Base-by-base conservation (phyloP, 2,888 invertebrate species). In the Drosophila helvetica region DNA sequence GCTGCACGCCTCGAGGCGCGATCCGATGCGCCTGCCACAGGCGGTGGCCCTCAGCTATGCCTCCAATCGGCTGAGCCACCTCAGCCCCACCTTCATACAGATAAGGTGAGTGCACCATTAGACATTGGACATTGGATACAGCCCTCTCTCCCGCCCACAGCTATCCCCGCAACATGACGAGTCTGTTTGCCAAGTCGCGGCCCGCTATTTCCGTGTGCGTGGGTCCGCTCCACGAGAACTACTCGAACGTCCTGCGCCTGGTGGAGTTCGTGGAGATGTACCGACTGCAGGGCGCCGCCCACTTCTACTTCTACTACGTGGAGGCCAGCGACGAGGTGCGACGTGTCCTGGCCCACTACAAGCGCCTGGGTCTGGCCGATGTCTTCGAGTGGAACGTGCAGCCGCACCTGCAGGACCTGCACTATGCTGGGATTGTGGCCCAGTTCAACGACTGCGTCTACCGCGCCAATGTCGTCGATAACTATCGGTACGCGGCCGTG, bases 391-490 rank as follows among this genome's bases (percentile, higher is more conserved):
- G 93, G 93, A 90, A 92, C 73, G 79, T 92, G 33, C 64, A 88
- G 4, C 86, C 91, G 7, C 77, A 86, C 46, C 77, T 89, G 25
- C 89, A 92, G 60, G 93, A 93, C 22, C 78, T 93, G 1, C 90
- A 93, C 56, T 90, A 92, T 2, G 96, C 96, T 86, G 97, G 97
- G 0, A 94, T 96, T 72, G 97, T 98, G 90, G 97, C 97, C 0
- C 97, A 98, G 45, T 94, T 97, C 86, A 98, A 98, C 92, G 98
- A 98, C 92, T 98, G 98, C 91, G 94, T 98, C 17, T 98, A 97
- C 92, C 94, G 98, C 76, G 96, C 96, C 58, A 97, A 97, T 95
- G 95, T 96, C 68, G 90, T 93, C 64, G 91, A 92, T 66, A 93
- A 93, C 51, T 96, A 95, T 80, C 95, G 96, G 63, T 97, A 97